Base-by-base conservation (phyloP, 2,113 vertebrate species). In the Erythrocebus patas region DNA sequence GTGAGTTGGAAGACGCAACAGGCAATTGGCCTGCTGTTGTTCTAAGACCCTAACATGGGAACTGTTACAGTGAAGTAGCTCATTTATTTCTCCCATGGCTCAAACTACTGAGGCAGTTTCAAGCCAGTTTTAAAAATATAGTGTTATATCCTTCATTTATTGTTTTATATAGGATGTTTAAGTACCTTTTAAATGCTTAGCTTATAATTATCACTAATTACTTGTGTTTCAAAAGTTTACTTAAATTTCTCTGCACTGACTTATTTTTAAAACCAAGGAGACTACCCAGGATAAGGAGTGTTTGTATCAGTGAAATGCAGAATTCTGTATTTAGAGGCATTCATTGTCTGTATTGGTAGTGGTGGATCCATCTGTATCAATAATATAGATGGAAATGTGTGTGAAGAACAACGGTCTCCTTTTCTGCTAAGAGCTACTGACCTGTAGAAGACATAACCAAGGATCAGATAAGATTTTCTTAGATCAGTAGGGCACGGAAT, bases 121-220 rank as follows among this genome's bases (percentile, higher is more conserved):
- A 96, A 96, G 81, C 32, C 84, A 85, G 2, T 43, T 96, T 98
- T 76, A 32, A 87, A 95, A 94, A 82, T 82, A 22, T 12, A 40
- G n/a, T 92, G 25, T 76, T 91, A 43, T 7, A 78, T 30, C 57
- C 91, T 96, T 80, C 45, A 82, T 84, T 72, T 93, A 57, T 66
- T 89, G 22, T 82, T 92, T 92, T 89, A 73, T 76, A 23, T 70
- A 59, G 30, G 81, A 61, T 38, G 16, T 95, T 93, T 73, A 96
- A 91, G 25, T 96, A 32, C 32, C 55, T 85, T 82, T 97, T 95
- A 91, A 89, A 72, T 73, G 50, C 50, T 66, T 92, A 94, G 76
- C 52, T 94, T 92, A 70, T 92, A 90, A 91, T 96, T 93, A 94
- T 81, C 30, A 84, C 55, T 93, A 75, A 81, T 95, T 92, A 66